A percentile compares a stretch with the other conserved stretches of the same genome.
Evolutionary conservation across 2,888 invertebrate species (phyloP).

Genomic region (Orchesella flavescens): DNA sequence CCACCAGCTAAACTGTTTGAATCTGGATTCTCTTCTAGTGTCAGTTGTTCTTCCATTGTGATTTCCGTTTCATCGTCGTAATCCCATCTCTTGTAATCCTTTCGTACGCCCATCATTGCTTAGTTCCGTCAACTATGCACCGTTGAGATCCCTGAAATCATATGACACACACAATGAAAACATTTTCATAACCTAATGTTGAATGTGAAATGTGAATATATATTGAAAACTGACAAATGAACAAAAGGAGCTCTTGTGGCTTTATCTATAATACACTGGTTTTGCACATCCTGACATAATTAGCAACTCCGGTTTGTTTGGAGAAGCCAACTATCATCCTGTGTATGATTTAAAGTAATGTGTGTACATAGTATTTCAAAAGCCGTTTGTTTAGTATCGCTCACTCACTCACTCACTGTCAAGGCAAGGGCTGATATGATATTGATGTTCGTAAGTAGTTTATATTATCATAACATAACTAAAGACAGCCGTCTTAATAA

Average conservation of each 20-base stretch:
- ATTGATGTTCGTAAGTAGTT: too few relatives aligned
- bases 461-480: too few relatives aligned
- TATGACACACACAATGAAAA: conserved; percentile 27
- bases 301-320: conserved; percentile 37
- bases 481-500: too few relatives aligned
- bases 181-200: neutral
- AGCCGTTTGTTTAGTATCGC: too few relatives aligned
- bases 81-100: conserved; percentile 71
- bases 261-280: conserved; percentile 13
- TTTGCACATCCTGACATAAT: conserved; percentile 21
- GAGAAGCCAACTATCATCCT: conserved; percentile 36
- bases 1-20: conserved; percentile 57
- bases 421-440: too few relatives aligned
- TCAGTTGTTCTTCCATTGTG: conserved; percentile 71
- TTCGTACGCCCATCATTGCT: conserved; percentile 69
- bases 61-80: conserved; percentile 71
- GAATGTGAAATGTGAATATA: too few relatives aligned
- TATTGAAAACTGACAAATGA: neutral
- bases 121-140: conserved; percentile 47
- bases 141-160: conserved; percentile 48
- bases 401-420: too few relatives aligned
- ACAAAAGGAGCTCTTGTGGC: neutral
- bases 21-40: conserved; percentile 69
- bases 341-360: neutral
- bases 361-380: too few relatives aligned